Evolutionary conservation across 1,140 invertebrate species (phyloP).

Genomic region (Thaumetopoea pityocampa): DNA sequence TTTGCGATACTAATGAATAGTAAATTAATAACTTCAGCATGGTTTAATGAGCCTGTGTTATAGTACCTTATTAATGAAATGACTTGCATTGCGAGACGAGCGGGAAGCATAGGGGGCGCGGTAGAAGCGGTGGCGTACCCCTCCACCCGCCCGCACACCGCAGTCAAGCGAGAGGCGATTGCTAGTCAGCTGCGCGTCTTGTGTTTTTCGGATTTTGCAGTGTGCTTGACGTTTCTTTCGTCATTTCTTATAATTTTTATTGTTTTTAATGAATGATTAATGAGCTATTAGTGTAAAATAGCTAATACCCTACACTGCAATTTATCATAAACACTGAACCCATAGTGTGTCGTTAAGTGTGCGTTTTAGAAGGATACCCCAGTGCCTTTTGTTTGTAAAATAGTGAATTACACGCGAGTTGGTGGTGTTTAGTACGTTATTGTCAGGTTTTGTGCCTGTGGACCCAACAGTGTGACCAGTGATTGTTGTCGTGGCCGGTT

Average conservation of each 20-base stretch:
- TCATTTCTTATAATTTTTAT: slow-evolving; percentile 40
- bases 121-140: slow-evolving; percentile 36
- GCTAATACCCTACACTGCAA: slow-evolving; percentile 2
- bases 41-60: no score
- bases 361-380: slow-evolving; percentile 56
- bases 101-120: slow-evolving; percentile 54
- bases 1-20: no score
- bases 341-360: slow-evolving; percentile 44
- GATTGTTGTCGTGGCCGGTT: slow-evolving; percentile 74
- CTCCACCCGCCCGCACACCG: slow-evolving; percentile 50
- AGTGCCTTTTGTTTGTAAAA: slow-evolving; percentile 66
- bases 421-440: slow-evolving; percentile 61
- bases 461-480: slow-evolving; percentile 64
- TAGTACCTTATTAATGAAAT: slow-evolving; percentile 64
- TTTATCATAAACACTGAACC: slow-evolving; percentile 26
- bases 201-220: slow-evolving; percentile 69
- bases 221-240: slow-evolving; percentile 62
- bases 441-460: slow-evolving; percentile 52
- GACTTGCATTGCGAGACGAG: slow-evolving; percentile 60
- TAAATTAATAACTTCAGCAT: no score
- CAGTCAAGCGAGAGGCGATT: slow-evolving; percentile 62
- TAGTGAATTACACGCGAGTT: slow-evolving; percentile 63
- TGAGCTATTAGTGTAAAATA: slow-evolving; percentile 42
- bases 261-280: slow-evolving; percentile 37
- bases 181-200: slow-evolving; percentile 66